A percentile compares a stretch with the other conserved stretches of the same genome.
Conservation (phyloP, 2,888 invertebrate species). For the Cantharis lateralis region DNA sequence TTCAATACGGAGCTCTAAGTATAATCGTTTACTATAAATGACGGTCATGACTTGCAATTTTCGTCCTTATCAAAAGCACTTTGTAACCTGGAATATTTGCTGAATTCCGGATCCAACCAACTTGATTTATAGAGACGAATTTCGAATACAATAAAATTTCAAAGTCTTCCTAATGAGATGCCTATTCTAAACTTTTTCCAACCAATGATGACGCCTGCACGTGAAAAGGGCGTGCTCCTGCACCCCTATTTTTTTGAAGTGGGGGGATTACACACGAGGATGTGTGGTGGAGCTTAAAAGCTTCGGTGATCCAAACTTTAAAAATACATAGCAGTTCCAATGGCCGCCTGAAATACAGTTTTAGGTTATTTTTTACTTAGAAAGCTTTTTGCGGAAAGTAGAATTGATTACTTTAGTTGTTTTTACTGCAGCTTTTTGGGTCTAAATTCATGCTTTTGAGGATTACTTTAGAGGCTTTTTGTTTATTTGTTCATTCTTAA, state of each 20-base stretch:
- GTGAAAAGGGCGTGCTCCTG: conserved; percentile 39
- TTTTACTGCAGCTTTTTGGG: conserved; percentile 50
- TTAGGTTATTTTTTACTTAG: conserved; percentile 48
- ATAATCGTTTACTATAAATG: conserved; percentile 51
- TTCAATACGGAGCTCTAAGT: conserved; percentile 39
- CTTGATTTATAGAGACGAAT: conserved; percentile 55
- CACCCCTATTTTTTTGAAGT: conserved; percentile 49
- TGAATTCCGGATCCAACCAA: conserved; percentile 36
- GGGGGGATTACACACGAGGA: conserved; percentile 42
- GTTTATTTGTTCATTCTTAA: conserved; percentile 32
- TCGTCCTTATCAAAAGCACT: conserved; percentile 41
- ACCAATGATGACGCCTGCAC: conserved; percentile 49
- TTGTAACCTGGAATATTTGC: conserved; percentile 34
- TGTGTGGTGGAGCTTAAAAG: conserved; percentile 45
- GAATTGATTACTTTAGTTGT: conserved; percentile 47
- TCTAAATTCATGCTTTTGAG: conserved; percentile 51
- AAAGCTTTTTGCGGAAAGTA: conserved; percentile 50
- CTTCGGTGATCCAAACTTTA: conserved; percentile 53
- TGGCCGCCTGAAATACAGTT: conserved; percentile 55
- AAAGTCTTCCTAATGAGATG: conserved; percentile 57
- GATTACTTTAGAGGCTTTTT: conserved; percentile 30
- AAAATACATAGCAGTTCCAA: conserved; percentile 57
- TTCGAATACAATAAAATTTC: conserved; percentile 54
- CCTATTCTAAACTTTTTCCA: conserved; percentile 55
- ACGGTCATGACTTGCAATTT: conserved; percentile 42